These are phyloP conservation scores for Dugesia japonica DNA, from an alignment of 2,888 invertebrate genomes.

Conservation along the genomic window DNA sequence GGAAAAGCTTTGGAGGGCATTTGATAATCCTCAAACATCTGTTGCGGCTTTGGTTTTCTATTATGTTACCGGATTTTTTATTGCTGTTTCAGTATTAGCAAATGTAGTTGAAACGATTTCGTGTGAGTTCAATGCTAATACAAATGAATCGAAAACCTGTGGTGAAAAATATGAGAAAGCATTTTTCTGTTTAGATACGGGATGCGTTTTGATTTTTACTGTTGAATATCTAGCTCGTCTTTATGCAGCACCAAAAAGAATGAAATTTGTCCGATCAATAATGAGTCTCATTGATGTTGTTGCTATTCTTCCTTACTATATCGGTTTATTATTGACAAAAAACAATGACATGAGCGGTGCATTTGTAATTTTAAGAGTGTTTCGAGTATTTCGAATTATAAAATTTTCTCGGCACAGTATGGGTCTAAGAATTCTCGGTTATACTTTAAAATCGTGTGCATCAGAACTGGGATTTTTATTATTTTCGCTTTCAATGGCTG, in stretches of 20 bases:
- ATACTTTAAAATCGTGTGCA: constrained; percentile 94
- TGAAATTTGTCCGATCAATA: constrained; percentile 87
- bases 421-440: constrained; percentile 89
- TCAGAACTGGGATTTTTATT: constrained; percentile 96
- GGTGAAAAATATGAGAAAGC: constrained; percentile 80
- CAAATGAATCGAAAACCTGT: constrained; percentile 55
- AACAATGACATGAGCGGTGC: constrained; percentile 96
- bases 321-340: constrained; percentile 85
- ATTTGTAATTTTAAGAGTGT: constrained; percentile 92
- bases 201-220: constrained; percentile 99
- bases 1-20: constrained; percentile 94
- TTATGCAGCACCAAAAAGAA: constrained; percentile 92
- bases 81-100: constrained; percentile 97
- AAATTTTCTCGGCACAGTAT: constrained; percentile 99
- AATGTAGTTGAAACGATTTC: constrained; percentile 95
- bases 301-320: constrained; percentile 94
- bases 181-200: constrained; percentile 97
- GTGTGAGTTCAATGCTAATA: constrained; percentile 61
- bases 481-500: constrained; percentile 97
- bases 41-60: constrained; percentile 98
- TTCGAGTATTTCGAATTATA: constrained; percentile 97
- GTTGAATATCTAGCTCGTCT: constrained; percentile 78
- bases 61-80: constrained; percentile 98
- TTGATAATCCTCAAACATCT: constrained; percentile 92
- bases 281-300: constrained; percentile 99